Evolutionary conservation across 2,888 invertebrate species (phyloP).

Genomic region (Drosophila borborema): DNA sequence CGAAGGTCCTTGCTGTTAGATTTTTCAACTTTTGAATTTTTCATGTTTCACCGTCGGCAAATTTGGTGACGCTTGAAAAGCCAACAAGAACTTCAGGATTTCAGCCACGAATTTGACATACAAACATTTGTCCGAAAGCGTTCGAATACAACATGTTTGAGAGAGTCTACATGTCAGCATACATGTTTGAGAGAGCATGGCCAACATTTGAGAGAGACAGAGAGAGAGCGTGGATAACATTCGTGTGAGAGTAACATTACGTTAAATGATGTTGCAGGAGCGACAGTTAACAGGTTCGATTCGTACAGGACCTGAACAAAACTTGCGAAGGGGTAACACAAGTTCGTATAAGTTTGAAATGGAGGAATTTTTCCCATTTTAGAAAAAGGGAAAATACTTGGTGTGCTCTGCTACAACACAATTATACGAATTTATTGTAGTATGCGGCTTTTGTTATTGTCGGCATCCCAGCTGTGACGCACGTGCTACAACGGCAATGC

Average conservation of each 20-base stretch:
- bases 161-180: conserved; percentile 10
- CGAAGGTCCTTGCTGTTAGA: conserved; percentile 26
- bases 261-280: conserved; percentile 29
- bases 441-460: neutral
- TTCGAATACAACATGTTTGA: conserved; percentile 16
- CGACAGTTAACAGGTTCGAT: neutral
- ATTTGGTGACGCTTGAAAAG: conserved; percentile 9
- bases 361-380: neutral
- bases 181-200: conserved; percentile 24
- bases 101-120: conserved; percentile 29
- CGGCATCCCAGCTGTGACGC: conserved; percentile 7
- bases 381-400: neutral
- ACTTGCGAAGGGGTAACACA: conserved; percentile 6
- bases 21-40: conserved; percentile 31
- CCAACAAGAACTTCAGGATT: conserved; percentile 22
- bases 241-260: neutral
- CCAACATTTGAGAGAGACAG: conserved; percentile 10
- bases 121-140: conserved; percentile 26
- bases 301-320: conserved; percentile 1
- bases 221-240: conserved; percentile 16
- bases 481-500: conserved; percentile 25
- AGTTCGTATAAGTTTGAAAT: conserved; percentile 1
- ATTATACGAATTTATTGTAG: neutral
- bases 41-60: conserved; percentile 44
- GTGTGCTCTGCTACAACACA: neutral